Conservation (phyloP, 2,888 invertebrate species). For the Yponomeuta sedellus region DNA sequence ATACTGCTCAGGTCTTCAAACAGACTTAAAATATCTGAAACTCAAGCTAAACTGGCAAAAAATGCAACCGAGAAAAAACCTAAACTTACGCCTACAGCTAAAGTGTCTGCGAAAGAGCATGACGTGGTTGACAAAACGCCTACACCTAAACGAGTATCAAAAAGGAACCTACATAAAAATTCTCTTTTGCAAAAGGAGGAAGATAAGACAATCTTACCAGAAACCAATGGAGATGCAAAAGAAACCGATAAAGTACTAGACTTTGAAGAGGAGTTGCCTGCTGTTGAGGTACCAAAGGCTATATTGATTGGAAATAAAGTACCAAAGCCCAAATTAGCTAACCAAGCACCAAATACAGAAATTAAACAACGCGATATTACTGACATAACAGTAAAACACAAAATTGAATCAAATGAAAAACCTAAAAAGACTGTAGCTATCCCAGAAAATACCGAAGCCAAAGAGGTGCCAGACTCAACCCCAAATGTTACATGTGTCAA, state of each 20-base stretch:
- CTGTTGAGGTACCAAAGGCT: background rate
- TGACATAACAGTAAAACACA: background rate
- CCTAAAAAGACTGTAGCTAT: background rate
- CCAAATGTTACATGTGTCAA: background rate
- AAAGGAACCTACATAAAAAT: constrained; percentile 3
- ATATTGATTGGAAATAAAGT: background rate
- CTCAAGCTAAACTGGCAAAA: constrained; percentile 16
- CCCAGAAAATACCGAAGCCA: background rate
- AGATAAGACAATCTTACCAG: background rate
- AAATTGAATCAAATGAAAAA: background rate
- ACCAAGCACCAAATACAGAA: background rate
- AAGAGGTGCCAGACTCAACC: background rate
- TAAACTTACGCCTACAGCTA: constrained; percentile 20
- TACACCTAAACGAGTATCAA: constrained; percentile 16
- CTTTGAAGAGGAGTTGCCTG: constrained; percentile 34
- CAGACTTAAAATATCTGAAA: constrained; percentile 23
- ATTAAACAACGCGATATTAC: background rate
- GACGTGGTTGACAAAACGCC: background rate
- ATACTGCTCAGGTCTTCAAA: constrained; percentile 45
- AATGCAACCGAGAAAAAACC: constrained; percentile 23
- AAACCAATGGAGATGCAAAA: background rate
- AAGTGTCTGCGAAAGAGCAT: background rate
- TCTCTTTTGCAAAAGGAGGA: constrained; percentile 19
- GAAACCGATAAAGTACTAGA: constrained; percentile 23
- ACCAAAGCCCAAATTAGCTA: background rate